Percentiles rank a stretch among this genome's conserved stretches.
Conservation (phyloP, 2,888 invertebrate genomes). For the Cetonia aurata region DNA sequence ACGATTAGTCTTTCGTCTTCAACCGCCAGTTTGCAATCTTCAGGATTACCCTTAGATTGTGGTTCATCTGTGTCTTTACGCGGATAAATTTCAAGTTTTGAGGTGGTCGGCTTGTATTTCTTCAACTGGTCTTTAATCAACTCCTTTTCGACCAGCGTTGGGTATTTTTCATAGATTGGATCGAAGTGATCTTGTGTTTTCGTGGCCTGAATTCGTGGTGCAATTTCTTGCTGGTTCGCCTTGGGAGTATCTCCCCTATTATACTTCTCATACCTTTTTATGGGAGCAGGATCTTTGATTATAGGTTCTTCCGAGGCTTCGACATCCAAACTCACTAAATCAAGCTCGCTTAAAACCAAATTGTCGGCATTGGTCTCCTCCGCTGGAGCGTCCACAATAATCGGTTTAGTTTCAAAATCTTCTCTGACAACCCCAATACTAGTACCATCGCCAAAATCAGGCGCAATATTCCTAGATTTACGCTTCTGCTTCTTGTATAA, state of each 20-base stretch:
- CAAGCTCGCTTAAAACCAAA: no score
- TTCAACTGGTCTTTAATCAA: conserved; percentile 7
- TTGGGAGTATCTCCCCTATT: no score
- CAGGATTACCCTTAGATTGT: neutral
- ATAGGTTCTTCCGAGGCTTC: no score
- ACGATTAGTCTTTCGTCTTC: neutral
- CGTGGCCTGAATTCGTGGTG: neutral
- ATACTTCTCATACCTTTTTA: neutral
- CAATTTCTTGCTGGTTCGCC: neutral
- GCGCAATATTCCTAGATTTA: neutral
- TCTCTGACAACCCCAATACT: no score
- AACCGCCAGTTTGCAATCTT: neutral
- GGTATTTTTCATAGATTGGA: neutral
- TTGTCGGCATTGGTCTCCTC: no score
- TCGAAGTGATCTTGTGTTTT: neutral
- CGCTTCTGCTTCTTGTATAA: neutral
- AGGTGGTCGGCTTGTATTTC: neutral
- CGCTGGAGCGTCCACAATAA: no score
- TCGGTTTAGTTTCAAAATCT: no score
- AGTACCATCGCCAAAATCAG: no score
- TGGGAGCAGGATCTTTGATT: no score
- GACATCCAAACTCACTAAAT: no score
- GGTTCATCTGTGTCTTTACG: neutral
- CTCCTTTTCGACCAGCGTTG: neutral
- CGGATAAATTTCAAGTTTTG: neutral